These are phyloP conservation scores for Andrena marginata DNA, from an alignment of 2,888 invertebrate genomes.

Conservation along the genomic window DNA sequence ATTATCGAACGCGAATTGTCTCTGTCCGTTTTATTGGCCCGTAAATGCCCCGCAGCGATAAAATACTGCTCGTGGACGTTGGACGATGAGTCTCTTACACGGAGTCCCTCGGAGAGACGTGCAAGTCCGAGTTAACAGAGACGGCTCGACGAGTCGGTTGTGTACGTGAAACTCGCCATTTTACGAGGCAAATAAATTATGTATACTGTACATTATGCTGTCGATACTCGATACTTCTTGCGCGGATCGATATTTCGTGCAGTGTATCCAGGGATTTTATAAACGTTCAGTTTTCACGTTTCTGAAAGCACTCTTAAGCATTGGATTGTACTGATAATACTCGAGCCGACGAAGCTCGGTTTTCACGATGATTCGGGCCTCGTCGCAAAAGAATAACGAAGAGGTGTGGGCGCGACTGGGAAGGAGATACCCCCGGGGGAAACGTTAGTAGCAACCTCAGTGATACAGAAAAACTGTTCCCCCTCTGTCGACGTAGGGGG, in stretches of 20 bases:
- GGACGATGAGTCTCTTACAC: slow-evolving; percentile 18
- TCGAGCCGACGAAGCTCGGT: no score
- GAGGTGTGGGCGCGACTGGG: background rate
- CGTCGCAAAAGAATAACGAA: background rate
- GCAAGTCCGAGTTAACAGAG: background rate
- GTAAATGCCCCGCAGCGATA: slow-evolving; percentile 56
- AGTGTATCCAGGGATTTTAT: no score
- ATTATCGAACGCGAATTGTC: slow-evolving; percentile 55
- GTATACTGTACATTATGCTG: background rate
- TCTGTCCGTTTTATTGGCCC: slow-evolving; percentile 61
- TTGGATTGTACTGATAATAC: no score
- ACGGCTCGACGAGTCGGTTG: background rate
- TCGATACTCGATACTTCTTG: no score
- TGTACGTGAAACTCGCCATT: background rate
- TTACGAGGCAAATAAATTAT: background rate
- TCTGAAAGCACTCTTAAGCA: no score
- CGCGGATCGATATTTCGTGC: no score
- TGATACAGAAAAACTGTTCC: slow-evolving; percentile 27
- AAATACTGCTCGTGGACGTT: slow-evolving; percentile 40
- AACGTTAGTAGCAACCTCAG: background rate
- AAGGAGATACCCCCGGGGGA: background rate
- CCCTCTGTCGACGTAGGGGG: no score
- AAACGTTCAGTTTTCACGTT: no score
- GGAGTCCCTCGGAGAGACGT: background rate
- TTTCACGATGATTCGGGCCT: background rate